A percentile compares a stretch with the other conserved stretches of the same genome.
Conservation (phyloP, 2,113 vertebrate genomes). For the Neolamprologus devosi region DNA sequence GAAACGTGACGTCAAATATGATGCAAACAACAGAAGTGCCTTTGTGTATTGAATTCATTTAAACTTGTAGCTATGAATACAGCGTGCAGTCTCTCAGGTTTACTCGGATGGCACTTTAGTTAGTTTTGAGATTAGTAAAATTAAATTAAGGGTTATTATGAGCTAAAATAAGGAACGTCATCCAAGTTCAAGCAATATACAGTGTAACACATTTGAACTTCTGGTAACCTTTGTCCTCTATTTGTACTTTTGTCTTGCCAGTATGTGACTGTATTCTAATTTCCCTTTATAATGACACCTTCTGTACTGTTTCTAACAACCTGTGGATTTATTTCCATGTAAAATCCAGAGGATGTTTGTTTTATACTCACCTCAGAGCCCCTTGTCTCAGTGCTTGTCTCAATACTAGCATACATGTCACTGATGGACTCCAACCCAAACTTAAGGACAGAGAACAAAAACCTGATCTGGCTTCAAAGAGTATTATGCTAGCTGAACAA, state of each 20-base stretch:
- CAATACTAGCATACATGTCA: neutral
- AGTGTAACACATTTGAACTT: neutral
- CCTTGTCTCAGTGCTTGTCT: neutral
- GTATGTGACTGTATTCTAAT: neutral
- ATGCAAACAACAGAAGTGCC: neutral
- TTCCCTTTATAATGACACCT: neutral
- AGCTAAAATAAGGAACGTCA: neutral
- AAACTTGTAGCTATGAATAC: neutral
- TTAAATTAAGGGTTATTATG: neutral
- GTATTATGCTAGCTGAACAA: neutral
- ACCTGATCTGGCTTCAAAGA: neutral
- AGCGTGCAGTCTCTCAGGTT: neutral
- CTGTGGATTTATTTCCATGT: neutral
- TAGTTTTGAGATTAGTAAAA: neutral
- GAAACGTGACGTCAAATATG: neutral
- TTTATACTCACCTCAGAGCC: neutral
- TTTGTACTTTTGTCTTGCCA: neutral
- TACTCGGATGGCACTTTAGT: neutral
- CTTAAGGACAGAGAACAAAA: neutral
- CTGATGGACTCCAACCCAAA: neutral
- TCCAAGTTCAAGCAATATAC: neutral
- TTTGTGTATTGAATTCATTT: neutral
- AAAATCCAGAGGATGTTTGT: neutral
- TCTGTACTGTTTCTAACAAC: rapidly evolving
- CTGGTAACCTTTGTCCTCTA: neutral